phyloP scores from a whole-genome alignment of 2,113 vertebrate genomes.

The Alethe castanea region DNA sequence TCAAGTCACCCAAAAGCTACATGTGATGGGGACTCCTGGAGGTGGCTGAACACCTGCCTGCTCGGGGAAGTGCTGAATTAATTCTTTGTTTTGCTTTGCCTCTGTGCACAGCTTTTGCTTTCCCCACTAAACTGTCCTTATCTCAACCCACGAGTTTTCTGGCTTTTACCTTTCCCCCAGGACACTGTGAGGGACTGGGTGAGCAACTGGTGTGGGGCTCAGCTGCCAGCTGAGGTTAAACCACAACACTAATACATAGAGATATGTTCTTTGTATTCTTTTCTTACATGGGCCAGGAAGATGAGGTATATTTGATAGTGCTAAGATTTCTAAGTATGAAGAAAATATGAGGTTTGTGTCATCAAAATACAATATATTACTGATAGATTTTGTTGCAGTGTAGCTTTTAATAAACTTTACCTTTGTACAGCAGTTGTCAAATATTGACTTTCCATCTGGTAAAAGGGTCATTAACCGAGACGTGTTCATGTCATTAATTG shows the following conservation, averaged over 20 bases:
- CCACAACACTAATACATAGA: neutral
- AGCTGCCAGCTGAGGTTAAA: neutral
- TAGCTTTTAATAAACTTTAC: conserved; percentile 64
- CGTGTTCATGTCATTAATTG: conserved; percentile 70
- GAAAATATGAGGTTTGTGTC: neutral
- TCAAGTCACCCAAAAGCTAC: neutral
- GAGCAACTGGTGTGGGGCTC: neutral
- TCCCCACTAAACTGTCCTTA: neutral
- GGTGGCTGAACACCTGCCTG: neutral
- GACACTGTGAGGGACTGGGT: neutral
- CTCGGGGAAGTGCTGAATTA: neutral
- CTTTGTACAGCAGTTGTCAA: conserved; percentile 79
- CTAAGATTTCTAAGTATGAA: neutral
- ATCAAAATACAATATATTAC: neutral
- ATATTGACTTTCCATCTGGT: conserved; percentile 66
- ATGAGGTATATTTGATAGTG: neutral
- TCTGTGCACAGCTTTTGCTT: neutral
- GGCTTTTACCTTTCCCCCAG: neutral
- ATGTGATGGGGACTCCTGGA: neutral
- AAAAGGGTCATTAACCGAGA: conserved; percentile 44
- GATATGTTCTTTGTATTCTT: neutral
- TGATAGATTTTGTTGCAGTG: neutral
- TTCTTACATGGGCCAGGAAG: neutral
- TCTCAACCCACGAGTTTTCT: neutral
- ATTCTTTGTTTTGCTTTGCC: neutral